Base-by-base conservation (phyloP, 2,888 invertebrate genomes). In the Eurytoma californica region DNA sequence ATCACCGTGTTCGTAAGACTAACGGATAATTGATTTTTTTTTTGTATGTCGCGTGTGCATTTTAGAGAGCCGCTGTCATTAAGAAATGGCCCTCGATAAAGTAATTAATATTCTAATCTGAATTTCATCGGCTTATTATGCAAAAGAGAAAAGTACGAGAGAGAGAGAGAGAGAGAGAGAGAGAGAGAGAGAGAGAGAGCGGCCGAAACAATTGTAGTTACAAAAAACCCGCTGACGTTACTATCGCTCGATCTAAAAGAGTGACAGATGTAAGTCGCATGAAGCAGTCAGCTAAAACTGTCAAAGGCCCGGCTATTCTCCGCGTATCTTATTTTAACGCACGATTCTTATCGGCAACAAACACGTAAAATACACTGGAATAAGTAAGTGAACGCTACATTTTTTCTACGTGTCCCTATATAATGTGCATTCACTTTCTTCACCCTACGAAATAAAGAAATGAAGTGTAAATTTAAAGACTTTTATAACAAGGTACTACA, bases 201-300 rank as follows among this genome's bases (percentile, higher is more conserved):
- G 20, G 16, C 3, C 14, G 14, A 51, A 24, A 24, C 24, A 24
- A 24, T 24, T 24, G 24, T 24, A 24, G 24, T 24, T 24, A 24
- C 24, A 24, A 24, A 24, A 24, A 24, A 18, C 18, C 16, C 24
- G 30, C 14, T 12, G 58, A 28, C 39, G 18, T 39, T 18, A 49
- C 18, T 77, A 72, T 77, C 72, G 47, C 14, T 39, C 57, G 47
- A 72, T 77, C 77, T 67, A 53, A 47, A 49, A 60, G 3, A 49
- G 2, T 28, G 77, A 67, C 77, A 67, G 72, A 77, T 72, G 67
- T 77, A 78, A 72, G 55, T 61, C 58, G n/a, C 14, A 53, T 51
- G 53, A 72, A 72, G 47, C 49, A 53, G 28, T 13, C 14, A 12
- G 14, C 51, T 58, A 14, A 67, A 67, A 74, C 67, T 66, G 66